These are phyloP conservation scores for Nymphalis c-album DNA, from an alignment of 2,888 invertebrate species.

Conservation along the genomic window DNA sequence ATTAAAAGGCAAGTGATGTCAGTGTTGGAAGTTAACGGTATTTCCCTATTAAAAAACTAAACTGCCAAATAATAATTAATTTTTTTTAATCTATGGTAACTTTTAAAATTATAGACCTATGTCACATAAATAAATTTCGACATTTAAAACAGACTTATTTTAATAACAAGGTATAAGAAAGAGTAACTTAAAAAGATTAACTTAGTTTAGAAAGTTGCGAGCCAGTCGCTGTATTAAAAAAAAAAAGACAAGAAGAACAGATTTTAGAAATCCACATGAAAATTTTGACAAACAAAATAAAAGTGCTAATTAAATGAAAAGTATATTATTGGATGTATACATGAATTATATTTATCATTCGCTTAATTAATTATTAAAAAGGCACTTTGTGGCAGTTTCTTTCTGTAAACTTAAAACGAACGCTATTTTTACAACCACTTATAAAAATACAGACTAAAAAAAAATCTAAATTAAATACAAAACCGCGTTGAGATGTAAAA, in stretches of 20 bases:
- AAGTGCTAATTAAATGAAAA: slow-evolving; percentile 14
- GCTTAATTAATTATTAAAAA: slow-evolving; percentile 53
- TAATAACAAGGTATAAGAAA: slow-evolving; percentile 51
- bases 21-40: slow-evolving; percentile 39
- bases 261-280: neutral
- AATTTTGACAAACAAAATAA: slow-evolving; percentile 1
- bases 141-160: slow-evolving; percentile 63
- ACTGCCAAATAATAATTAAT: slow-evolving; percentile 40
- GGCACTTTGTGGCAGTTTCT: slow-evolving; percentile 79
- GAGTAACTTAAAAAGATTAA: slow-evolving; percentile 46
- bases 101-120: slow-evolving; percentile 68
- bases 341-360: slow-evolving; percentile 18
- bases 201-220: slow-evolving; percentile 57
- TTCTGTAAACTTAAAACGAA: slow-evolving; percentile 60
- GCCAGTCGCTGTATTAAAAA: slow-evolving; percentile 67
- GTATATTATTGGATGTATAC: slow-evolving; percentile 7
- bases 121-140: slow-evolving; percentile 75
- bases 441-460: slow-evolving; percentile 57
- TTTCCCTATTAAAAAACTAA: slow-evolving; percentile 38
- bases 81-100: slow-evolving; percentile 76
- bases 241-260: slow-evolving; percentile 41
- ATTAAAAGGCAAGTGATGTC: slow-evolving; percentile 65
- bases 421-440: slow-evolving; percentile 68
- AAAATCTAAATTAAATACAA: slow-evolving; percentile 47
- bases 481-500: slow-evolving; percentile 47